A percentile compares a stretch with the other conserved stretches of the same genome.
These are phyloP conservation scores for Chamaetylas fuelleborni DNA, from an alignment of 2,113 vertebrate genomes.

Conservation along the genomic window DNA sequence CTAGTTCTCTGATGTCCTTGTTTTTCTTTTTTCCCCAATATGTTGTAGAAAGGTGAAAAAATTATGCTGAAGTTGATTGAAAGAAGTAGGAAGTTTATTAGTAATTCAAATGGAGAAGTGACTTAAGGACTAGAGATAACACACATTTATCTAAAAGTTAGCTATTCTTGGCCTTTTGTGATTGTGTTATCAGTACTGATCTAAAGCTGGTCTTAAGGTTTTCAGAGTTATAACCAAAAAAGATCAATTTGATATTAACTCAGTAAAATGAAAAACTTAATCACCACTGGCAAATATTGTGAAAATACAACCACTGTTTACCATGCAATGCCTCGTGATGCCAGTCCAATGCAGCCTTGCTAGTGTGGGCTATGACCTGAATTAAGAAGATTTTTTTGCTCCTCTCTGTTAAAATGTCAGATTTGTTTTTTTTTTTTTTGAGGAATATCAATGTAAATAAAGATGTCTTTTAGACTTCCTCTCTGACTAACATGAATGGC, in stretches of 20 bases:
- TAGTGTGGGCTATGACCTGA: not conserved
- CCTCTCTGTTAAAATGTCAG: slow-evolving; percentile 38
- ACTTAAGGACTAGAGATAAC: not conserved
- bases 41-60: not conserved
- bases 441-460: not conserved
- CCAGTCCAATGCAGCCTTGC: not conserved
- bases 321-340: not conserved
- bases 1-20: not conserved
- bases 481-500: not conserved
- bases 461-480: not conserved
- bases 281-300: slow-evolving; percentile 27
- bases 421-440: not conserved
- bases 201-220: not conserved
- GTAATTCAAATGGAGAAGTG: not conserved
- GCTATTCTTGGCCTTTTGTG: too few relatives aligned
- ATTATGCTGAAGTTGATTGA: not conserved
- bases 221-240: not conserved
- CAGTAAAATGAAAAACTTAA: slow-evolving; percentile 1
- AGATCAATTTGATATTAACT: slow-evolving; percentile 9
- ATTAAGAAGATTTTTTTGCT: slow-evolving; percentile 29
- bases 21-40: not conserved
- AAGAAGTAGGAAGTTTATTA: not conserved
- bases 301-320: slow-evolving; percentile 58
- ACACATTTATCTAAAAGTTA: not conserved
- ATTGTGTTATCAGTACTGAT: not conserved